phyloP scores from a whole-genome alignment of 1,140 invertebrate genomes.

The Neodiprion lecontei region DNA sequence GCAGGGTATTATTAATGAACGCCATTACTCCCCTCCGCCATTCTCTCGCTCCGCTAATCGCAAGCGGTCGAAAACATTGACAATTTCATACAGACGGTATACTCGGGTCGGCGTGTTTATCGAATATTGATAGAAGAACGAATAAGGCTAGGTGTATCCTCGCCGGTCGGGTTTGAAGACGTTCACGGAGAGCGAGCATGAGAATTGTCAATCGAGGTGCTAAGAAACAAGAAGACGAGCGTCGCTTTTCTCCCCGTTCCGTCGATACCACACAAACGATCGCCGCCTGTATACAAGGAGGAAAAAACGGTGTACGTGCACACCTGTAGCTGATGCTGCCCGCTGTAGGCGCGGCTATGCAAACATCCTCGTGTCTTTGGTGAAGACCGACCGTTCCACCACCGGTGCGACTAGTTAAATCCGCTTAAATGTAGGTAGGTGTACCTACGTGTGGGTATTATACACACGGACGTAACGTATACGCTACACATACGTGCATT shows the following conservation, averaged over 20 bases:
- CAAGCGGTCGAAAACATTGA: too few relatives aligned
- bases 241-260: constrained; percentile 19
- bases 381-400: constrained; percentile 24
- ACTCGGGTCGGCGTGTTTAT: too few relatives aligned
- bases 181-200: constrained; percentile 39
- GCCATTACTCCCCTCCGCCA: too few relatives aligned
- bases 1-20: too few relatives aligned
- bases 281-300: too few relatives aligned
- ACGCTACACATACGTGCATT: constrained; percentile 29
- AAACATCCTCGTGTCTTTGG: constrained; percentile 55
- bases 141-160: too few relatives aligned
- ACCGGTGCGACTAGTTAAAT: not conserved
- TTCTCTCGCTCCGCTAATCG: too few relatives aligned
- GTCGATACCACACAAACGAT: not conserved
- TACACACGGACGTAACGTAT: constrained; percentile 1
- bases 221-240: constrained; percentile 42
- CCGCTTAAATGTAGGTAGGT: not conserved
- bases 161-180: constrained; percentile 16
- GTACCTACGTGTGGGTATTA: not conserved
- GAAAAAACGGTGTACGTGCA: not conserved
- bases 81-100: too few relatives aligned
- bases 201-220: constrained; percentile 60
- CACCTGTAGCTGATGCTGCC: constrained; percentile 32
- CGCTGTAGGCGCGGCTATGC: constrained; percentile 53
- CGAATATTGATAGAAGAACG: too few relatives aligned